Conservation (phyloP, 2,888 invertebrate species). For the Dromius quadrimaculatus region DNA sequence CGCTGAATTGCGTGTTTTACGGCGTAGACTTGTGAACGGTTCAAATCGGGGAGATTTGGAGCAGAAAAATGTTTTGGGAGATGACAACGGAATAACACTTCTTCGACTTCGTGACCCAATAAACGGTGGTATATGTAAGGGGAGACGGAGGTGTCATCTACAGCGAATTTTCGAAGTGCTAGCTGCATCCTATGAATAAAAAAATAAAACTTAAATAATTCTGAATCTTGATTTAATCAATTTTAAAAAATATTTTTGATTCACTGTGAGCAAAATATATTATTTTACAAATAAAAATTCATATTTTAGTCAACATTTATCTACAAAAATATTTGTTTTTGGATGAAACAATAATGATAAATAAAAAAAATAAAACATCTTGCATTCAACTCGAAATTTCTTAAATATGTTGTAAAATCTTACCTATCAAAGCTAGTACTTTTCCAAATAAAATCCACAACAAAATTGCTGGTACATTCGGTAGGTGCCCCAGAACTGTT, state of each 20-base stretch:
- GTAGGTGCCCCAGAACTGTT: constrained; percentile 91
- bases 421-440: constrained; percentile 97
- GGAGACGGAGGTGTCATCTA: constrained; percentile 96
- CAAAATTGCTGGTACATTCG: constrained; percentile 95
- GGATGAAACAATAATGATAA: too few species aligned
- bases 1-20: constrained; percentile 98
- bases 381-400: too few species aligned
- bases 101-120: constrained; percentile 94
- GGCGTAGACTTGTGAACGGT: constrained; percentile 97
- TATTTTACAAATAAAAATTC: too few species aligned
- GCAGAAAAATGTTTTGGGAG: constrained; percentile 97
- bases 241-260: too few species aligned
- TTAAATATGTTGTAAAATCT: constrained; percentile 51
- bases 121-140: constrained; percentile 98
- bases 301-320: neutral
- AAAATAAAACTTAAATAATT: too few species aligned
- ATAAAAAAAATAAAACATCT: neutral
- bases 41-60: constrained; percentile 96
- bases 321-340: neutral
- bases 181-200: constrained; percentile 97
- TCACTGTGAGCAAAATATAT: too few species aligned
- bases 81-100: constrained; percentile 90
- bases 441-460: constrained; percentile 99
- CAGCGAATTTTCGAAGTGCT: constrained; percentile 94
- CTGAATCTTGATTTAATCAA: too few species aligned